Evolutionary conservation across 2,797 vertebrate genomes (phyloP).

Genomic region (Oreonectes daqikongensis): DNA sequence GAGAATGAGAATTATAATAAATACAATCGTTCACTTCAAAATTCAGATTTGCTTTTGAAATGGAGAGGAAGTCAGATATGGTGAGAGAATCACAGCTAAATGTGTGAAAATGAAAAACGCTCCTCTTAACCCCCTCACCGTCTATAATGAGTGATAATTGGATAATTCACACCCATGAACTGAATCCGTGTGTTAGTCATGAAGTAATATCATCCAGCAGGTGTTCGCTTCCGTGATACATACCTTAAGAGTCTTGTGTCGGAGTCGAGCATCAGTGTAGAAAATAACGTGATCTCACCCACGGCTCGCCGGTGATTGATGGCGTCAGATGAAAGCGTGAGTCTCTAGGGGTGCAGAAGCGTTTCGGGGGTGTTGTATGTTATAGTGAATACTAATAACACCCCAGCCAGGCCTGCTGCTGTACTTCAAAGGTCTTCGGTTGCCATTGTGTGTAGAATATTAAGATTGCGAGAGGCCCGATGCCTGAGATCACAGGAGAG

Average conservation of each 20-base stretch:
- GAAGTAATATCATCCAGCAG: conserved; percentile 19
- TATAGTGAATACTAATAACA: conserved; percentile 45
- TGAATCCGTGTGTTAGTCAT: conserved; percentile 32
- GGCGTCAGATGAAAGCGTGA: conserved; percentile 45
- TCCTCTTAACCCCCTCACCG: conserved; percentile 21
- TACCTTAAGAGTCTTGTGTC: conserved; percentile 10
- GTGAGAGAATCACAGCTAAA: conserved; percentile 34
- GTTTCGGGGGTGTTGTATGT: conserved; percentile 27
- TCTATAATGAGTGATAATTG: conserved; percentile 55
- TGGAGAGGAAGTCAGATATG: conserved; percentile 2
- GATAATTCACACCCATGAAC: conserved; percentile 42
- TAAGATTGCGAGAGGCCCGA: conserved; percentile 13
- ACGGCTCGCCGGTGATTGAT: conserved; percentile 12
- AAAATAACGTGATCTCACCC: conserved; percentile 38
- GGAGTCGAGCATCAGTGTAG: background rate
- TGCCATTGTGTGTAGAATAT: conserved; percentile 47
- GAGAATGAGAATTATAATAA: background rate
- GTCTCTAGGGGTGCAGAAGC: background rate
- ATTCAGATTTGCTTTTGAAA: background rate
- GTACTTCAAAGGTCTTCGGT: conserved; percentile 42
- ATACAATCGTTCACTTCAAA: background rate
- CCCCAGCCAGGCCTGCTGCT: conserved; percentile 11
- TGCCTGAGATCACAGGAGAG: conserved; percentile 12
- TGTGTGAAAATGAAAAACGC: conserved; percentile 43
- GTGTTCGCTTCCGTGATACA: conserved; percentile 2